Conservation (phyloP, 2,888 invertebrate genomes). For the Chaetogeoica ovagalla region DNA sequence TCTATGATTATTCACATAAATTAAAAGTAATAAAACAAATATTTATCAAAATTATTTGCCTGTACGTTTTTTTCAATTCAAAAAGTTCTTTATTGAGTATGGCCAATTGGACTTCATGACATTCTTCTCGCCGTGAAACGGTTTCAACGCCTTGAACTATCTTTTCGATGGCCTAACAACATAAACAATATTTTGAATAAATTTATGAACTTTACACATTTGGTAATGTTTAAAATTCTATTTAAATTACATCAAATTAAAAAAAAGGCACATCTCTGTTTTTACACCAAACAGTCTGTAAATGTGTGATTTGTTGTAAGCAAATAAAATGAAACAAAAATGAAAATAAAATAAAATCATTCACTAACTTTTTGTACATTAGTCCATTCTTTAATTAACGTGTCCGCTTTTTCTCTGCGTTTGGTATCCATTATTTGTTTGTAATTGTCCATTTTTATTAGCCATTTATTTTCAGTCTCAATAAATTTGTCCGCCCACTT, state of each 20-base stretch:
- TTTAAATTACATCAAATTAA: not conserved
- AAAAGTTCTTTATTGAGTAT: slow-evolving; percentile 48
- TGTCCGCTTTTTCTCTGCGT: slow-evolving; percentile 55
- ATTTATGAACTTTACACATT: not conserved
- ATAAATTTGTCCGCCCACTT: slow-evolving; percentile 58
- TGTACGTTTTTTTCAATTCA: slow-evolving; percentile 49
- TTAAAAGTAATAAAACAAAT: not conserved
- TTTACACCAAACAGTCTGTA: slow-evolving; percentile 35
- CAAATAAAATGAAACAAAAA: slow-evolving; percentile 53
- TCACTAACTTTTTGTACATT: slow-evolving; percentile 59
- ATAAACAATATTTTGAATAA: not conserved
- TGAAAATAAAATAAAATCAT: slow-evolving; percentile 43
- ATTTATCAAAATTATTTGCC: slow-evolving; percentile 20
- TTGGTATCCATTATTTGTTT: slow-evolving; percentile 55
- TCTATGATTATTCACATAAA: not conserved
- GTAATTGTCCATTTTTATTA: slow-evolving; percentile 58
- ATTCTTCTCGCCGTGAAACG: slow-evolving; percentile 36
- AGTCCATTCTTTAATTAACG: slow-evolving; percentile 59
- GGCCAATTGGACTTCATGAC: slow-evolving; percentile 28
- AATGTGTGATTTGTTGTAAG: slow-evolving; percentile 46
- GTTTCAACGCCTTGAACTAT: slow-evolving; percentile 59
- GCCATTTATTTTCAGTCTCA: slow-evolving; percentile 60
- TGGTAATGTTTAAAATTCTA: not conserved
- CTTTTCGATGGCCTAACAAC: slow-evolving; percentile 38
- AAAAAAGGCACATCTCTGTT: slow-evolving; percentile 40